Evolutionary conservation across 1,140 invertebrate species (phyloP), one percentile per base, ranked within the genome.

Genomic region (Diabrotica virgifera): DNA sequence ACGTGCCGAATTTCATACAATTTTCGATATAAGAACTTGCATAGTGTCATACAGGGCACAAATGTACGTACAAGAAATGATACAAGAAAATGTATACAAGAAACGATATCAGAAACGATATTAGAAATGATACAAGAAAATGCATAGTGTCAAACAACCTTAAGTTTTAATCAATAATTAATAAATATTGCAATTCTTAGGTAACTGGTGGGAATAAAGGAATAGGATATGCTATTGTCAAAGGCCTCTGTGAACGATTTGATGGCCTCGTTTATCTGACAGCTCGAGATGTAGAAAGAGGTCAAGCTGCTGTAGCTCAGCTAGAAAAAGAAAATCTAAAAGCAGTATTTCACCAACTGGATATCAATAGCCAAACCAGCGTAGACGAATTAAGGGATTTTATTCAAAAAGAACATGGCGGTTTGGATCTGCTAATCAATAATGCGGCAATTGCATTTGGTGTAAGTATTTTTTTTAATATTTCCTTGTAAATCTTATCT

Each of bases 371-470:
- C 71, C 63, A 76, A 54, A 69, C 78, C 11, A 88, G 85, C 71
- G 81, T 88, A 46, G 72, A 81, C 7, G 76, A 69, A 36, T 81
- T 90, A 40, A 72, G 75, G 10, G 77, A 84, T 14, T 82, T 81
- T 73, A 71, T 95, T 0, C 80, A 86, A 72, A 72, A 83, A 36
- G 85, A 83, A 24, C 84, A 94, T 77, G 87, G 85, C 10, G 89
- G 91, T 1, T 76, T 95, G 2, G 92, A 95, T 82, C 70, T 95
- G 37, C 78, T 95, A 10, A 84, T 95, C 0, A 94, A 94, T 74
- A 95, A 95, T 82, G 93, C 92, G 55, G 92, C 86, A 12, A 68
- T 66, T 38, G 65, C 64, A 10, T 71, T 72, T 61, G 66, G 67
- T 51, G 71, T 74, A 66, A 35, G n/a, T 58, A 14, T 14, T 6